phyloP scores from a whole-genome alignment of 1,140 invertebrate genomes.

The Pseudomyrmex cubaensis region DNA sequence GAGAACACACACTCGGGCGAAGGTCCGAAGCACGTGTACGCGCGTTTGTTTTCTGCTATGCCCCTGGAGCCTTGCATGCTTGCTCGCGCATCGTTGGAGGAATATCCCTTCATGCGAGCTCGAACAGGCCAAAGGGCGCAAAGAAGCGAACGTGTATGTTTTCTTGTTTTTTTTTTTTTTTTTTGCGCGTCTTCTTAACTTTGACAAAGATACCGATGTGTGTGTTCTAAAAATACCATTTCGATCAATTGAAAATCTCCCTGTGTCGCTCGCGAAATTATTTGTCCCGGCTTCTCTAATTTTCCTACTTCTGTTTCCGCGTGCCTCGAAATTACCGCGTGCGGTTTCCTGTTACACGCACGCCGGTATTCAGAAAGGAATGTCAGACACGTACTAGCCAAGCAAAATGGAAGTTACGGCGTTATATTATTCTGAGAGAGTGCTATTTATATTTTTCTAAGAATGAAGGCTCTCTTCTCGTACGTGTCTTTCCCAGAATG shows the following conservation, averaged over 20 bases:
- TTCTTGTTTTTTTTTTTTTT: neutral
- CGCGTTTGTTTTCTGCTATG: conserved; percentile 71
- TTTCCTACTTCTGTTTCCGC: neutral
- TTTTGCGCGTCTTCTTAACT: neutral
- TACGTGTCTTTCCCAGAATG: conserved; percentile 34
- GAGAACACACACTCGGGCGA: conserved; percentile 61
- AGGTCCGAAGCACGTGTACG: conserved; percentile 71
- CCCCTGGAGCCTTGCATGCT: conserved; percentile 30
- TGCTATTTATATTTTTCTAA: conserved; percentile 33
- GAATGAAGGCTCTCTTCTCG: conserved; percentile 13
- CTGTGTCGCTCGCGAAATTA: no score
- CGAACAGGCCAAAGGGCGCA: conserved; percentile 8
- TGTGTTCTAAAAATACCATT: no score
- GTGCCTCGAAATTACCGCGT: neutral
- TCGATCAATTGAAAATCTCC: no score
- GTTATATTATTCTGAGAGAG: conserved; percentile 3
- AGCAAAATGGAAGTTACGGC: neutral
- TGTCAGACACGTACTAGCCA: neutral
- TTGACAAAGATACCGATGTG: neutral
- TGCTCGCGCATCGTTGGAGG: conserved; percentile 31
- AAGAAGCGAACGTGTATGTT: neutral
- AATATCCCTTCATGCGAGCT: conserved; percentile 13
- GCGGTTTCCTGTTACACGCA: neutral
- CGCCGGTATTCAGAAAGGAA: neutral
- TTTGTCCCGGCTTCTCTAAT: neutral